Conservation (phyloP, 2,888 invertebrate species). For the Vesta saturnalis region DNA sequence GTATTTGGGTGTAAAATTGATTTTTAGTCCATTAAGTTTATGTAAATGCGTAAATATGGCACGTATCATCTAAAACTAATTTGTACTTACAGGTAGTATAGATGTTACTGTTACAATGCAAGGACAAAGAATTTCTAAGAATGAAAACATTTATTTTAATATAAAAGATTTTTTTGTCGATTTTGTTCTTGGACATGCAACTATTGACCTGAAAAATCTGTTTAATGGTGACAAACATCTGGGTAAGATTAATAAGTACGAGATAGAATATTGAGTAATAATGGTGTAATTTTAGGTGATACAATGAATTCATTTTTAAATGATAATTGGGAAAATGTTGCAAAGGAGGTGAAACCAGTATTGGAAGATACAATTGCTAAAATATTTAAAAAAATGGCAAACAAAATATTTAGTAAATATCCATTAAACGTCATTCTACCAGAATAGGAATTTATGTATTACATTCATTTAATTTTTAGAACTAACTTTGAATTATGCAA, state of each 20-base stretch:
- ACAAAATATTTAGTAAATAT: constrained; percentile 69
- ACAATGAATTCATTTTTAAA: constrained; percentile 81
- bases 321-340: constrained; percentile 79
- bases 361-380: constrained; percentile 71
- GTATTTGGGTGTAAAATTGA: constrained; percentile 51
- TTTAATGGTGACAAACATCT: constrained; percentile 77
- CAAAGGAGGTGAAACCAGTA: constrained; percentile 75
- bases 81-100: constrained; percentile 69
- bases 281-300: constrained; percentile 63
- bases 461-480: too few relatives aligned
- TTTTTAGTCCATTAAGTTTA: neutral
- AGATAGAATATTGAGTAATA: constrained; percentile 7
- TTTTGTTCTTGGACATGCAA: constrained; percentile 73
- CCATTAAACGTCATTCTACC: constrained; percentile 68
- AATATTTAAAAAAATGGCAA: constrained; percentile 68
- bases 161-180: constrained; percentile 73
- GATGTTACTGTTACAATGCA: constrained; percentile 70
- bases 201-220: constrained; percentile 74
- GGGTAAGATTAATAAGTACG: constrained; percentile 59
- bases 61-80: too few relatives aligned
- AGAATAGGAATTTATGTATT: too few relatives aligned
- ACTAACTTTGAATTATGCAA: too few relatives aligned
- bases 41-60: neutral
- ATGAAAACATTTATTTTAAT: constrained; percentile 67
- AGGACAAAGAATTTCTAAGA: constrained; percentile 66